Evolutionary conservation across 2,797 vertebrate species (phyloP).

Genomic region (Protosalanx chinensis): DNA sequence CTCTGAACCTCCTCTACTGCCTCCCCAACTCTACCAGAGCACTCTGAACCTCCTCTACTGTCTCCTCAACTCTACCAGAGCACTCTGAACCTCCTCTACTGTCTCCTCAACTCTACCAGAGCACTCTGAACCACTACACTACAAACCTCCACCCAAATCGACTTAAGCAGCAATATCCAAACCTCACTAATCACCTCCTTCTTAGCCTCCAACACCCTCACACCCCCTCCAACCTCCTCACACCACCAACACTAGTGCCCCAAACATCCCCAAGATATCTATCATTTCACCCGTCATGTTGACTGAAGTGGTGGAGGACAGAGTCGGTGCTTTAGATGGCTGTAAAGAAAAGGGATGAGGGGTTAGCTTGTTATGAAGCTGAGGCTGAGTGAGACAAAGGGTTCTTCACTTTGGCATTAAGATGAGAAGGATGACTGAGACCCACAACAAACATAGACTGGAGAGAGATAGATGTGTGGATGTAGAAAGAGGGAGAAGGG

Average conservation of each 20-base stretch:
- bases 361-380: constrained; percentile 6
- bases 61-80: too few relatives aligned
- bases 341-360: too few relatives aligned
- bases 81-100: too few relatives aligned
- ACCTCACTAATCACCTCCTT: background rate
- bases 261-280: constrained; percentile 1
- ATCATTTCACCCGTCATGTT: constrained; percentile 4
- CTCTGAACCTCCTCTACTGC: too few relatives aligned
- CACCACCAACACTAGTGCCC: too few relatives aligned
- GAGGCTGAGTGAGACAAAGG: background rate
- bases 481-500: background rate
- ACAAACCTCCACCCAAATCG: constrained; percentile 1
- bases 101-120: too few relatives aligned
- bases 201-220: background rate
- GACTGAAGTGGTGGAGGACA: constrained; percentile 2
- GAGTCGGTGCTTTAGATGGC: too few relatives aligned
- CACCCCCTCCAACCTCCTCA: background rate
- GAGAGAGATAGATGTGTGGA: background rate
- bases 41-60: too few relatives aligned
- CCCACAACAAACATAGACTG: constrained; percentile 8
- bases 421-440: background rate
- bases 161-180: background rate
- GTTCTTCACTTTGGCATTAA: background rate
- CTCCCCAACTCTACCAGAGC: too few relatives aligned
- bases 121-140: too few relatives aligned